A percentile compares a stretch with the other conserved stretches of the same genome.
These are phyloP conservation scores for Tauraco hartlaubi DNA, from an alignment of 2,797 vertebrate species.

Conservation along the genomic window DNA sequence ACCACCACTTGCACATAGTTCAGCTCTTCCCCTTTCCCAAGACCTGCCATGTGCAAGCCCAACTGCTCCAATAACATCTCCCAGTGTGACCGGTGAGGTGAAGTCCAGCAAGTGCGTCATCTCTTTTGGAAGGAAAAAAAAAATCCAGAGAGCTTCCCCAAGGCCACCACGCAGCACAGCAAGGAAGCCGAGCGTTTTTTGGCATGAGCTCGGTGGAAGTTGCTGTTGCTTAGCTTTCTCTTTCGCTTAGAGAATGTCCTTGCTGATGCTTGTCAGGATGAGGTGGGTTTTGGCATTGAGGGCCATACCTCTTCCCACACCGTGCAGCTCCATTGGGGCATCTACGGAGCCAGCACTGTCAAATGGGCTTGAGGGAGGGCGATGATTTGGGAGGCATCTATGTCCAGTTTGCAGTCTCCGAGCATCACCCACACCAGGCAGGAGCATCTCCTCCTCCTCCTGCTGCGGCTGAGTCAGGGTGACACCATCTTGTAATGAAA, in stretches of 20 bases:
- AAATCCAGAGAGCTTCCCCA: slow-evolving; percentile 5
- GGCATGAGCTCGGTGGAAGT: not conserved
- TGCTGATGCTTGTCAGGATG: not conserved
- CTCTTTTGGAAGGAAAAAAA: slow-evolving; percentile 6
- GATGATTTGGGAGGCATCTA: not conserved
- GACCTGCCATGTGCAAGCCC: not conserved
- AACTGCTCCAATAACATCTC: not conserved
- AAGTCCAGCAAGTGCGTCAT: slow-evolving; percentile 68
- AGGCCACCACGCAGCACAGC: slow-evolving; percentile 62
- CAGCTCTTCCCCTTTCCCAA: not conserved
- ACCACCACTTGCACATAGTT: fast-evolving
- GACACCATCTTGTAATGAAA: not conserved
- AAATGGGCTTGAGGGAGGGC: not conserved
- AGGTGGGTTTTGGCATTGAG: not conserved
- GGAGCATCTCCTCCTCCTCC: not conserved
- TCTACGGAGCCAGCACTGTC: not conserved
- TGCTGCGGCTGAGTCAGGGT: not conserved
- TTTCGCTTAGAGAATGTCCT: not conserved
- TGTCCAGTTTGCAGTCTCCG: not conserved
- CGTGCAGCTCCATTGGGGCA: fast-evolving
- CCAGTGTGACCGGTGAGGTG: not conserved
- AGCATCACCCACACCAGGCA: not conserved
- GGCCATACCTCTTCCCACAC: not conserved
- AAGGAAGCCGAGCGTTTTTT: slow-evolving; percentile 53
- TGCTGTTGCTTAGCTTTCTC: not conserved